These are phyloP conservation scores for Cataglyphis rosenhaueri DNA, from an alignment of 2,888 invertebrate species.

Conservation along the genomic window DNA sequence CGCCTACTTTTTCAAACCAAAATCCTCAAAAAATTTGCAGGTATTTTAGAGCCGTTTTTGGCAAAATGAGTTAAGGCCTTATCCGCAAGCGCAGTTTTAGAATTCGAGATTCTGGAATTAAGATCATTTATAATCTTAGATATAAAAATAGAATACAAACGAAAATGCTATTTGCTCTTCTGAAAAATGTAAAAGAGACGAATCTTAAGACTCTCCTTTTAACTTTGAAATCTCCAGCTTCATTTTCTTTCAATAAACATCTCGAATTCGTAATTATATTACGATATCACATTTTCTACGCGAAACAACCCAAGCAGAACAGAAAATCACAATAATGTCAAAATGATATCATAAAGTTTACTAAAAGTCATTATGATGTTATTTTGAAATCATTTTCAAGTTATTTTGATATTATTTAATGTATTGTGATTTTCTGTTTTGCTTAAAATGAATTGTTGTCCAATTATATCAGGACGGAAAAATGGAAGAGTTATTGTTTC, in stretches of 20 bases:
- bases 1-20: constrained; percentile 38
- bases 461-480: neutral
- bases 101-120: constrained; percentile 4
- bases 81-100: constrained; percentile 19
- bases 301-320: neutral
- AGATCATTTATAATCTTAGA: neutral
- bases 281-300: constrained; percentile 6
- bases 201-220: neutral
- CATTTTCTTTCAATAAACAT: constrained; percentile 19
- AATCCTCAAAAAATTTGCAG: neutral
- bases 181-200: constrained; percentile 2
- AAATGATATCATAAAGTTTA: too few relatives aligned
- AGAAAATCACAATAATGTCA: too few relatives aligned
- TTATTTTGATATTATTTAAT: too few relatives aligned
- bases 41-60: constrained; percentile 1
- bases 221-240: constrained; percentile 16
- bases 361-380: too few relatives aligned
- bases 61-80: constrained; percentile 24
- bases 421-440: too few relatives aligned
- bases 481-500: constrained; percentile 6
- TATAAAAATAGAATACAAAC: neutral
- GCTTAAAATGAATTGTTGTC: neutral
- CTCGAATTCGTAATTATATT: neutral
- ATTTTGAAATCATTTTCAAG: too few relatives aligned
- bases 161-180: neutral